Base-by-base conservation (phyloP, 1,140 invertebrate genomes). In the Colletes gigas region DNA sequence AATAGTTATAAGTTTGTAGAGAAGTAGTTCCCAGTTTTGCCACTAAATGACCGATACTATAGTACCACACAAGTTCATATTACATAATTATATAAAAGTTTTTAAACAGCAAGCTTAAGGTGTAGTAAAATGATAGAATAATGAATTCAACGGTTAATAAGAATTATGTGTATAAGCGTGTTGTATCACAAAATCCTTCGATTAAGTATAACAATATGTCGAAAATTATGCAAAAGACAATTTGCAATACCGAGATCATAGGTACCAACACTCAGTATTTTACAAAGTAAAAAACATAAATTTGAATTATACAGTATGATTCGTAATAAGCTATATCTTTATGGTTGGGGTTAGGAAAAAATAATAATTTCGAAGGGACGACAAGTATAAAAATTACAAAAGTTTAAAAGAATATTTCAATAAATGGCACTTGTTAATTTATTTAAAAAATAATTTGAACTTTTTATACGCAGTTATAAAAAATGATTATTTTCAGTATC, bases 371-470 rank as follows among this genome's bases (percentile, higher is more conserved):
- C 30, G 30, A 30, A 30, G 30, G 30, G 30, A 2, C 30, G 1
- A 30, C 30, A 30, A 30, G 30, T 30, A 30, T 30, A 12, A 59
- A 19, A 75, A 75, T 67, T 60, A 67, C 6, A 71, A 80, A 54
- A 67, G 74, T 67, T 50, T 80, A 15, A 75, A 67, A 19, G 44
- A 67, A 10, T 68, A 80, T 2, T 80, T 80, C 1, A 21, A 75
- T 14, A 80, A 52, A 6, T 80, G 78, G 71, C 14, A 75, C 1
- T 54, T 14, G 0, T 14, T 67, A 4, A 44, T 80, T 67, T 74
- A 74, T 60, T 21, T 65, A 52, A 68, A 75, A 14, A 52, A 54
- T 10, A 44, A 75, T 15, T 60, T 21, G 1, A 21, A 44, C 50
- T 0, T 39, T 17, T 19, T 47, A 1, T 39, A 9, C 2, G 4